Conservation (phyloP, 92 coral and sea anemone genomes). For the Epizoanthus illoricatus region DNA sequence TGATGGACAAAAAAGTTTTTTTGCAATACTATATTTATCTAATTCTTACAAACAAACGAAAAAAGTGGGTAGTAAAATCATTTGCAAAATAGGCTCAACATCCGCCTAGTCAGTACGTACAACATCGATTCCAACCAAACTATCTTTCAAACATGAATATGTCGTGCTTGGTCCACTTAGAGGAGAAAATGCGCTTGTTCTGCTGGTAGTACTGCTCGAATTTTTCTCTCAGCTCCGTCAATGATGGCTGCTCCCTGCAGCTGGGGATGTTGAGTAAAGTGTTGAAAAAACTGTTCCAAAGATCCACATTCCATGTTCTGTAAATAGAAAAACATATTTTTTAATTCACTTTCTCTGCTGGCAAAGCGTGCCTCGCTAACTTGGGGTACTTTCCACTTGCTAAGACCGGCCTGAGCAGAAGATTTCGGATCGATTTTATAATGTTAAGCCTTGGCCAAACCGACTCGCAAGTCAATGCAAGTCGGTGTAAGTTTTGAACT, state of each 20-base stretch:
- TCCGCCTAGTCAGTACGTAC: too few species aligned
- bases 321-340: background rate
- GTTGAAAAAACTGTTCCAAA: constrained; percentile 83
- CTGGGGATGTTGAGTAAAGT: constrained; percentile 69
- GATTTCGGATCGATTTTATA: too few species aligned
- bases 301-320: constrained; percentile 64
- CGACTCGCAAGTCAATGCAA: too few species aligned
- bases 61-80: too few species aligned
- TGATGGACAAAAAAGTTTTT: too few species aligned
- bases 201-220: constrained; percentile 49
- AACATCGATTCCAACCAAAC: background rate
- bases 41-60: too few species aligned
- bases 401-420: too few species aligned
- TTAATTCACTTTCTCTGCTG: background rate
- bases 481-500: too few species aligned
- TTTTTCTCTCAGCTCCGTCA: constrained; percentile 64
- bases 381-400: too few species aligned
- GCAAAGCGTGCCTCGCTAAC: background rate
- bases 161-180: constrained; percentile 49
- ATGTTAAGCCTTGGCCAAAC: too few species aligned
- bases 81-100: too few species aligned
- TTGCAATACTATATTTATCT: too few species aligned
- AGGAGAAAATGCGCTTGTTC: constrained; percentile 11
- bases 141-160: constrained; percentile 51
- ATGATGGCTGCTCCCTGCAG: constrained; percentile 64